phyloP scores from a whole-genome alignment of 2,888 invertebrate genomes.

The Sminthurides aquaticus region DNA sequence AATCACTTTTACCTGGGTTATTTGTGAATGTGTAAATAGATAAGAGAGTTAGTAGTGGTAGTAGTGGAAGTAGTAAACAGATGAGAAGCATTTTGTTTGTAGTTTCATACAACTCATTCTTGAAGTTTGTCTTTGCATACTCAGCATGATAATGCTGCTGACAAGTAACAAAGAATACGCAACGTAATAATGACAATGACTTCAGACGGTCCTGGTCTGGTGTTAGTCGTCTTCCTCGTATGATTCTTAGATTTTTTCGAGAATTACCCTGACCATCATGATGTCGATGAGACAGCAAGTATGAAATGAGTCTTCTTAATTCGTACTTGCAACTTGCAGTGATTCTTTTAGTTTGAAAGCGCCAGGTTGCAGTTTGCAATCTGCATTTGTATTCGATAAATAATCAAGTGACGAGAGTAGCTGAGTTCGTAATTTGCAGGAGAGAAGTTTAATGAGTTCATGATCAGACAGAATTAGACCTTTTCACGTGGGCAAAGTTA shows the following conservation, averaged over 20 bases:
- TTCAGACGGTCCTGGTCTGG: slow-evolving; percentile 11
- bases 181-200: slow-evolving; percentile 24
- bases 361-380: no score
- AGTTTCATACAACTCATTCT: slow-evolving; percentile 20
- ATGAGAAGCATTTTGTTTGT: slow-evolving; percentile 4
- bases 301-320: not conserved
- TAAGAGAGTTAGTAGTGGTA: not conserved
- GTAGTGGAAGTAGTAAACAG: not conserved
- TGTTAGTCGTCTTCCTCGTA: slow-evolving; percentile 11
- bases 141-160: slow-evolving; percentile 35
- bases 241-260: slow-evolving; percentile 5
- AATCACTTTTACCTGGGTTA: not conserved
- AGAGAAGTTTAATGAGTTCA: no score
- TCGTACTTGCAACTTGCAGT: no score
- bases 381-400: no score
- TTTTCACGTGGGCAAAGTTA: no score
- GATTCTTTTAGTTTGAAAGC: no score
- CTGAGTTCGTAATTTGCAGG: no score
- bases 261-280: not conserved
- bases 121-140: slow-evolving; percentile 27
- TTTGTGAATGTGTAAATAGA: slow-evolving; percentile 2
- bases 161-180: slow-evolving; percentile 29
- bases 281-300: not conserved
- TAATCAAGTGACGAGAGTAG: no score
- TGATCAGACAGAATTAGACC: no score